A percentile compares a stretch with the other conserved stretches of the same genome.
These are phyloP conservation scores for Manis javanica DNA, from an alignment of 2,797 vertebrate species.

Conservation along the genomic window DNA sequence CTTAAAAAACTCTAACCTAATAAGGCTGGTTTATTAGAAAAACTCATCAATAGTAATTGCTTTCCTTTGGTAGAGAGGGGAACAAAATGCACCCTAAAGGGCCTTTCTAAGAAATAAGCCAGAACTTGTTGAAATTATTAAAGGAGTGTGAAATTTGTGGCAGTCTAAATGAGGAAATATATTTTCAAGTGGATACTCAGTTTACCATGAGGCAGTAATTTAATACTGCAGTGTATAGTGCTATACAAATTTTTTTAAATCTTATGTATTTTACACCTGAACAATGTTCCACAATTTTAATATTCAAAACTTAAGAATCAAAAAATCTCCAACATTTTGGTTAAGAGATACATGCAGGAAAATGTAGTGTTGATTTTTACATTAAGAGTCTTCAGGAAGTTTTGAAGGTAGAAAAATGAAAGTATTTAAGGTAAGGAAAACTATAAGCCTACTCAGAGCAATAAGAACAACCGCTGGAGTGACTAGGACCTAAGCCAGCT, in stretches of 20 bases:
- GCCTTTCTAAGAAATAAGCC: not conserved
- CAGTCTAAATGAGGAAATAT: not conserved
- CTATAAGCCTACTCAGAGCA: not conserved
- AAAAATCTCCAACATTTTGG: slow-evolving; percentile 24
- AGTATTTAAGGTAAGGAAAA: slow-evolving; percentile 5
- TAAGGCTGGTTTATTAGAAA: not conserved
- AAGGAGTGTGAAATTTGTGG: slow-evolving; percentile 22
- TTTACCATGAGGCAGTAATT: slow-evolving; percentile 4
- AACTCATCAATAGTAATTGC: not conserved
- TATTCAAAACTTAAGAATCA: not conserved
- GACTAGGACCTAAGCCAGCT: not conserved
- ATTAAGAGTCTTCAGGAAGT: not conserved
- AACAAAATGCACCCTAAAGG: not conserved
- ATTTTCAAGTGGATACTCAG: slow-evolving; percentile 37
- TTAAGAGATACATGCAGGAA: not conserved
- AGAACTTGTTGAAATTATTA: slow-evolving; percentile 34
- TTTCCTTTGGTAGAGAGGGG: not conserved
- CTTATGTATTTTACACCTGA: not conserved
- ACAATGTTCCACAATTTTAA: slow-evolving; percentile 20
- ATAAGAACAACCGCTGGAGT: not conserved
- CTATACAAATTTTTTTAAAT: not conserved
- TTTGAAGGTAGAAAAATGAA: not conserved
- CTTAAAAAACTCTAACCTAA: not conserved
- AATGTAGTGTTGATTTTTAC: slow-evolving; percentile 40
- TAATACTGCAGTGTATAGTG: not conserved